Percentiles rank a stretch among this genome's conserved stretches.
Evolutionary conservation across 1,140 invertebrate genomes (phyloP).

Genomic region (Charaxes varanes): DNA sequence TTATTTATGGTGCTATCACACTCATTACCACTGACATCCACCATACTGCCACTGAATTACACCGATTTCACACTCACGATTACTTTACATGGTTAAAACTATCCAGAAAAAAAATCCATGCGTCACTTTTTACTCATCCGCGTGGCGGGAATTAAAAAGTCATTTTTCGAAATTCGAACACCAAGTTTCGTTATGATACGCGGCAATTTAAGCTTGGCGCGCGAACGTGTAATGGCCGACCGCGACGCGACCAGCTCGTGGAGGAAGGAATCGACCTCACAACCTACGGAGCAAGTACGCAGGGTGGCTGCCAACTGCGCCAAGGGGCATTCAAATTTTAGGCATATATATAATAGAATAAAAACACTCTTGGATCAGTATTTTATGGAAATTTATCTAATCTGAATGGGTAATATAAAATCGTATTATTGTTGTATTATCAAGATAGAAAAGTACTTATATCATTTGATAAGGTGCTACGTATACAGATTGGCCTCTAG

Average conservation of each 20-base stretch:
- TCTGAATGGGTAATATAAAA: too few relatives aligned
- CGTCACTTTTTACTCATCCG: conserved; percentile 17
- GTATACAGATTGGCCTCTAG: too few relatives aligned
- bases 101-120: conserved; percentile 13
- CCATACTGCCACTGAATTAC: conserved; percentile 65
- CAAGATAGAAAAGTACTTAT: too few relatives aligned
- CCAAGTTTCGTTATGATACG: conserved; percentile 43
- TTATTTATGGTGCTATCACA: conserved; percentile 65
- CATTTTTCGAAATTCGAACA: conserved; percentile 35
- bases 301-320: too few relatives aligned
- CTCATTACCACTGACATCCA: conserved; percentile 67
- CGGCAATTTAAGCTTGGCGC: conserved; percentile 38
- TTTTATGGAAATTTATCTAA: too few relatives aligned
- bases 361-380: too few relatives aligned
- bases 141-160: conserved; percentile 17
- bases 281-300: too few relatives aligned
- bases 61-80: conserved; percentile 31
- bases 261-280: too few relatives aligned
- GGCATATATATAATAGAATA: too few relatives aligned
- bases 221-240: conserved; percentile 22
- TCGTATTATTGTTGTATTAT: too few relatives aligned
- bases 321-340: too few relatives aligned
- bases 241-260: conserved; percentile 46
- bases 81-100: conserved; percentile 5
- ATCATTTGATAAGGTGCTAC: too few relatives aligned